Conservation (phyloP, 1,140 invertebrate genomes). For the Leptinotarsa defecta region DNA sequence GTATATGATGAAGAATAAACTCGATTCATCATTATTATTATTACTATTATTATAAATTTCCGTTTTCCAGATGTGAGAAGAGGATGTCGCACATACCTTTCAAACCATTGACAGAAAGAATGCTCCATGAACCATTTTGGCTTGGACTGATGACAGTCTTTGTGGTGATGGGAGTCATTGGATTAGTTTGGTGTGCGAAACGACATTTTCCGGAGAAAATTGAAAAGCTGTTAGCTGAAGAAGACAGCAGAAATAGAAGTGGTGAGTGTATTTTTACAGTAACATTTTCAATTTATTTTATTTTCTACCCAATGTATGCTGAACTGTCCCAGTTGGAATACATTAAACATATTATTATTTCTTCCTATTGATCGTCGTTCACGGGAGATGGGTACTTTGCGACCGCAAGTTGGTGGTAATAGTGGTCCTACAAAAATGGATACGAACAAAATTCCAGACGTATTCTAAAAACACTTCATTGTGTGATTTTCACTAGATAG, state of each 20-base stretch:
- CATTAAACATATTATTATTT: no score
- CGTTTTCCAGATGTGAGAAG: constrained; percentile 61
- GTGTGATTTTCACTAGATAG: no score
- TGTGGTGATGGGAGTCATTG: constrained; percentile 73
- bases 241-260: constrained; percentile 70
- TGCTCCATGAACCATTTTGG: constrained; percentile 85
- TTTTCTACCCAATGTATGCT: no score
- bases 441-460: no score
- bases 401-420: no score
- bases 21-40: neutral
- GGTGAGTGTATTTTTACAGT: constrained; percentile 1
- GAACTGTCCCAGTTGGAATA: no score
- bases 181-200: constrained; percentile 78
- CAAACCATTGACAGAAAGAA: constrained; percentile 71
- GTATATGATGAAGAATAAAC: neutral
- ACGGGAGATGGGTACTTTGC: no score
- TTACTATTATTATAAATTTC: neutral
- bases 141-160: constrained; percentile 79
- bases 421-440: no score
- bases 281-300: no score
- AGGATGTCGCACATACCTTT: constrained; percentile 69
- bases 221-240: constrained; percentile 79
- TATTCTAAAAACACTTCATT: no score
- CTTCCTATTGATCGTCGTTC: no score
- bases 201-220: constrained; percentile 82